Conservation (phyloP, 2,113 vertebrate genomes). For the Nansenia antarctica region DNA sequence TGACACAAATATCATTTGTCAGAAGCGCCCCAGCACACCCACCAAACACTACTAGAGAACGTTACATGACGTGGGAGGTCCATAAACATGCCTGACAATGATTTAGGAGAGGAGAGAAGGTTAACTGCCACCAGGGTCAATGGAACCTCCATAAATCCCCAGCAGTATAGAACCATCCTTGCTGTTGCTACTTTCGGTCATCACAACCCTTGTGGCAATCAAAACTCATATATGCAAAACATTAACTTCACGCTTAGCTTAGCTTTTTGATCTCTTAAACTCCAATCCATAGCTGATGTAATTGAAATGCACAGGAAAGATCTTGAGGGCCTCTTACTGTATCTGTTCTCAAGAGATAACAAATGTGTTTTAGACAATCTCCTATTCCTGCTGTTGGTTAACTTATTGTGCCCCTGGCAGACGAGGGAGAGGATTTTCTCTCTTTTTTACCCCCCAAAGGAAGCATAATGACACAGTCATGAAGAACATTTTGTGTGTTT, state of each 20-base stretch:
- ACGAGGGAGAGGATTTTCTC: constrained; percentile 49
- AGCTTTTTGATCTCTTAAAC: constrained; percentile 53
- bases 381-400: constrained; percentile 35
- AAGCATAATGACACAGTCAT: constrained; percentile 30
- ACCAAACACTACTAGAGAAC: constrained; percentile 49
- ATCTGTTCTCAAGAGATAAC: constrained; percentile 61
- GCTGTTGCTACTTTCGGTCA: constrained; percentile 54
- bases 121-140: constrained; percentile 70
- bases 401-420: constrained; percentile 49
- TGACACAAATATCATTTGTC: constrained; percentile 43
- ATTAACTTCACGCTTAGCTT: constrained; percentile 21
- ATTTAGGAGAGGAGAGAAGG: constrained; percentile 67
- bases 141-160: constrained; percentile 58
- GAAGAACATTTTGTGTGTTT: constrained; percentile 51
- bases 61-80: constrained; percentile 56
- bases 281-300: constrained; percentile 49
- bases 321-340: constrained; percentile 49
- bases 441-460: neutral
- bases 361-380: constrained; percentile 48
- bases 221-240: constrained; percentile 35
- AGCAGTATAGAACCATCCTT: constrained; percentile 55
- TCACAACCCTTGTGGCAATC: constrained; percentile 40
- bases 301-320: constrained; percentile 54
- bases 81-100: constrained; percentile 56
- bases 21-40: constrained; percentile 46